Conservation (phyloP, 2,888 invertebrate genomes). For the Trissolcus brochymenae region DNA sequence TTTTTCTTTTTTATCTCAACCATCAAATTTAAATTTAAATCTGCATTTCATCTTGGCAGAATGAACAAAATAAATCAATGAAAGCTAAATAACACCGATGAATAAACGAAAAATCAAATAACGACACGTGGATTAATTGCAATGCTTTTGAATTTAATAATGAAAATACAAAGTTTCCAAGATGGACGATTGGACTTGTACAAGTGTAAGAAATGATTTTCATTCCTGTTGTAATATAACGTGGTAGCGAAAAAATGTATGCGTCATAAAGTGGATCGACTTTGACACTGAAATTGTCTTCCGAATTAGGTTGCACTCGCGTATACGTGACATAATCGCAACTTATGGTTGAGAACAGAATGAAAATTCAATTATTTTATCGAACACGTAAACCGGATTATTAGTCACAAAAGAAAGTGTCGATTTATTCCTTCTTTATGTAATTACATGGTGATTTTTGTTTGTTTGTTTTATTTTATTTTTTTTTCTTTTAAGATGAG, state of each 20-base stretch:
- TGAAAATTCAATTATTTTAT: background rate
- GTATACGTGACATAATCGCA: conserved; percentile 33
- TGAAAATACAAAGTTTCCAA: background rate
- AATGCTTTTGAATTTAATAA: no score
- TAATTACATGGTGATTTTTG: background rate
- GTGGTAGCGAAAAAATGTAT: conserved; percentile 12
- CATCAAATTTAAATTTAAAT: no score
- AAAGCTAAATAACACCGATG: no score
- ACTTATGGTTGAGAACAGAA: conserved; percentile 7
- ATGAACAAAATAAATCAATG: no score
- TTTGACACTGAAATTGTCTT: conserved; percentile 39
- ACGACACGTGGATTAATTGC: no score
- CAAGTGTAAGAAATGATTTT: background rate
- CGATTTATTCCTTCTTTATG: background rate
- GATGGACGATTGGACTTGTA: background rate
- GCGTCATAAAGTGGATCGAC: conserved; percentile 33
- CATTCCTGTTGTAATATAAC: conserved; percentile 2
- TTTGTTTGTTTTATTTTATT: no score
- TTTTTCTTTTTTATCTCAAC: no score
- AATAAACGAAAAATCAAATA: background rate
- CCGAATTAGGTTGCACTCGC: conserved; percentile 22
- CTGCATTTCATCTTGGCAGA: no score
- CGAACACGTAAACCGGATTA: no score
- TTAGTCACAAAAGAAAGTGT: no score
- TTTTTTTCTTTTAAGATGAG: no score